phyloP scores from a whole-genome alignment of 2,797 vertebrate species.

The Nyctibius grandis region DNA sequence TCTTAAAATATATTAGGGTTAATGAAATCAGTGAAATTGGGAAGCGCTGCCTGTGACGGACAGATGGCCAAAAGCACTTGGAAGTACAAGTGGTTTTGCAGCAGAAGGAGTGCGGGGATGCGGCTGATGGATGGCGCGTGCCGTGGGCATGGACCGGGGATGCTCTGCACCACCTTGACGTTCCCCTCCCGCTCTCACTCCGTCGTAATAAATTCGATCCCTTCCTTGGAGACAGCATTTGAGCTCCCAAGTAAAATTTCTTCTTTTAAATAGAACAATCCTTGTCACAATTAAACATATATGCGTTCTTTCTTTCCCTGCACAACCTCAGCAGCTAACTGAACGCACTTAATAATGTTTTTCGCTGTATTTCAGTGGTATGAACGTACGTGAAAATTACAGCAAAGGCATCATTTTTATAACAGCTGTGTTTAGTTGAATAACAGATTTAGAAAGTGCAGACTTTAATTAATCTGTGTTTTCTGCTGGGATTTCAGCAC shows the following conservation, averaged over 20 bases:
- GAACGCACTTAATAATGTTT: slow-evolving; percentile 32
- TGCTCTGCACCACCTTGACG: background rate
- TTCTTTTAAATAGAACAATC: background rate
- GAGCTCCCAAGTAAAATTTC: background rate
- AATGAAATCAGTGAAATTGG: background rate
- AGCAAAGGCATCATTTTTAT: slow-evolving; percentile 73
- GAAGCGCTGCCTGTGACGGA: background rate
- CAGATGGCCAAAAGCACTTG: slow-evolving; percentile 44
- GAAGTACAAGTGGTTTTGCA: background rate
- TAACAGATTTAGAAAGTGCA: slow-evolving; percentile 78
- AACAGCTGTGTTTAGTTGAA: slow-evolving; percentile 77
- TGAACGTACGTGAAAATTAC: slow-evolving; percentile 58
- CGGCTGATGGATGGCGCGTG: background rate
- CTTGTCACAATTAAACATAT: background rate
- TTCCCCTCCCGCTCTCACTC: background rate
- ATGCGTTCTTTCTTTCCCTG: background rate
- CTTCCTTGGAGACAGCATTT: background rate
- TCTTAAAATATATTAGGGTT: slow-evolving; percentile 14
- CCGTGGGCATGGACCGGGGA: background rate
- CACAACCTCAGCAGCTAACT: background rate
- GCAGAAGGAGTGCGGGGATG: background rate
- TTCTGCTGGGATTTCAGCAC: slow-evolving; percentile 77
- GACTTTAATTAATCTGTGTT: slow-evolving; percentile 80
- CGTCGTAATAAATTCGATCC: accelerated
- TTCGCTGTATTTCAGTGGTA: slow-evolving; percentile 17